phyloP scores from a whole-genome alignment of 1,140 invertebrate genomes.

The Calephelis virginiensis region DNA sequence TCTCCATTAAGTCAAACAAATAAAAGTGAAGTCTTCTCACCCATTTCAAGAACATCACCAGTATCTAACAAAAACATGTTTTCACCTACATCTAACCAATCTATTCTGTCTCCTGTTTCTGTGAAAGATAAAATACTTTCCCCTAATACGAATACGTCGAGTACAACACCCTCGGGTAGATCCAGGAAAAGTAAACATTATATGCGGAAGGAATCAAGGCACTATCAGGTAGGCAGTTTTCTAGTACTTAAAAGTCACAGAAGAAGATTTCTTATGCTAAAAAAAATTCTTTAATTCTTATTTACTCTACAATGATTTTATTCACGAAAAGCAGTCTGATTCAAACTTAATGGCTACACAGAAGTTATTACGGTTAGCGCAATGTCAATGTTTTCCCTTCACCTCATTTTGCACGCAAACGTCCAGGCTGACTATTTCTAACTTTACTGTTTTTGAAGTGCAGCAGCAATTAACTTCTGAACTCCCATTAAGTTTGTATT shows the following conservation, averaged over 20 bases:
- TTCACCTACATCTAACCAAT: conserved; percentile 70
- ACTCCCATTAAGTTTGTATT: no score
- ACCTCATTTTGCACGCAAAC: no score
- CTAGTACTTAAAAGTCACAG: not conserved
- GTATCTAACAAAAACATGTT: conserved; percentile 70
- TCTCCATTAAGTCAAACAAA: conserved; percentile 75
- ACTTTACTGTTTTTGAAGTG: no score
- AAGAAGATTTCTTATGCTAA: no score
- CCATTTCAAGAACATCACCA: conserved; percentile 70
- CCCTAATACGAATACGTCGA: conserved; percentile 74
- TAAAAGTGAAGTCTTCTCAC: conserved; percentile 75
- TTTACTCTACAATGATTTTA: no score
- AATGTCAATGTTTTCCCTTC: no score
- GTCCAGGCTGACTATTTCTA: no score
- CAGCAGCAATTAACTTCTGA: no score
- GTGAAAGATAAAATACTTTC: conserved; percentile 78
- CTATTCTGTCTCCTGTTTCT: conserved; percentile 73
- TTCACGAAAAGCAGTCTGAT: no score
- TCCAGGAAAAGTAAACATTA: conserved; percentile 77
- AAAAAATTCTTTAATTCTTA: no score
- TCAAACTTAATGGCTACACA: no score
- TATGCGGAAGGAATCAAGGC: conserved; percentile 81
- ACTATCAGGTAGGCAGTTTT: conserved; percentile 79
- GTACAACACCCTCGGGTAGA: conserved; percentile 75
- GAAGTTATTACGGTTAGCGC: no score